These are phyloP conservation scores for Rhagonycha fulva DNA, from an alignment of 2,888 invertebrate genomes.

Conservation along the genomic window DNA sequence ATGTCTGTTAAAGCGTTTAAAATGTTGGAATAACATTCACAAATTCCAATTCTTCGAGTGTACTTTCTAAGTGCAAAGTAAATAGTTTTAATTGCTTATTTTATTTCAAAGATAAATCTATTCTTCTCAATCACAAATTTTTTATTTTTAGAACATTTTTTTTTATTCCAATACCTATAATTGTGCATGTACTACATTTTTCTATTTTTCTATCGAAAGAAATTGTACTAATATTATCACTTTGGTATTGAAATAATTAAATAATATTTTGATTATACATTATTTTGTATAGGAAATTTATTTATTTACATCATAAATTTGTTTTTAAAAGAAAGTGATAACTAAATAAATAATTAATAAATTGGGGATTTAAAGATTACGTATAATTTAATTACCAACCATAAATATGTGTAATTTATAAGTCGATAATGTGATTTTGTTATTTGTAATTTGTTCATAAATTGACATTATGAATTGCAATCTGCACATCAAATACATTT, in stretches of 20 bases:
- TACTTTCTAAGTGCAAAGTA: constrained; percentile 30
- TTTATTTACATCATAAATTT: no score
- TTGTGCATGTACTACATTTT: no score
- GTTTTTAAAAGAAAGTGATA: no score
- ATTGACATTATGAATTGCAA: neutral
- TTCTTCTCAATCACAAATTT: neutral
- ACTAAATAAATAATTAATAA: no score
- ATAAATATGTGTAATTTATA: no score
- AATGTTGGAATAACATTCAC: constrained; percentile 34
- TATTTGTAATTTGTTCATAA: neutral
- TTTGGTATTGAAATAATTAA: no score
- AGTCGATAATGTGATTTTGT: neutral
- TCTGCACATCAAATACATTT: neutral
- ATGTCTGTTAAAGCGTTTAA: constrained; percentile 36
- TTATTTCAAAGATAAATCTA: neutral
- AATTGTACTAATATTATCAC: no score
- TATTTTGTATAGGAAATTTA: no score
- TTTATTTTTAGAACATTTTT: neutral
- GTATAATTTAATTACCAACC: no score
- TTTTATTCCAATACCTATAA: neutral
- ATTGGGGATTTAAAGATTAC: no score
- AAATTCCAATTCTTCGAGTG: constrained; percentile 33
- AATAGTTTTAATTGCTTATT: constrained; percentile 8
- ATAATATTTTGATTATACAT: no score
- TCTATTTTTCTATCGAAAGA: no score